Base-by-base conservation (phyloP, 2,888 invertebrate species). In the Rhyacophila evoluta region DNA sequence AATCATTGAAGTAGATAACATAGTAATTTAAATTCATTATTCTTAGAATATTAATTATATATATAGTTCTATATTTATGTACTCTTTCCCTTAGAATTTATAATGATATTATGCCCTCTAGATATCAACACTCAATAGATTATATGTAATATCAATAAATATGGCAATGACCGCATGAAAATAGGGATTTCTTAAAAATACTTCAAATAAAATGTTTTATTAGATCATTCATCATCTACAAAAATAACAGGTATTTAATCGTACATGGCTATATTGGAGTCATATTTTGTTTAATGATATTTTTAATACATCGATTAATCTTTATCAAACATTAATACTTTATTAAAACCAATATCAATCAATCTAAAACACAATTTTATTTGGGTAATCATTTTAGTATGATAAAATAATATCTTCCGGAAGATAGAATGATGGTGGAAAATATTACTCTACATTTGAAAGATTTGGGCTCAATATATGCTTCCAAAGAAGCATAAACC, bases 161-260 rank as follows among this genome's bases (percentile, higher is more conserved):
- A 81, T 81, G 81, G 81, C 80, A 75, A 80, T 75, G 37, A 55
- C 72, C 74, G 33, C 74, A 37, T 72, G 79, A 81, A 77, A 81
- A 79, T 77, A 79, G 75, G 75, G 12, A 70, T 77, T 72, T 76
- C 72, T 77, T 72, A 55, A 41, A 79, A 81, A 69, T 76, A 75
- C 76, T 71, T 76, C 78, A 72, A 72, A 67, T 37, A 33, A 73
- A 78, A 12, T 25, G 25, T 8, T 39, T 36, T 73, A 71, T 29
- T 28, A 74, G 78, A 55, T 74, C 29, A 77, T 77, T 72, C 28
- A 77, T 39, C 75, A 73, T 75, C 80, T 77, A 79, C 74, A 79
- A 79, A 81, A 78, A 81, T 79, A 81, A 81, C 71, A 67, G 74
- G 37, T 74, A 72, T 74, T 72, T 38, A 70, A 72, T 33, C 12